Percentiles rank a stretch among this genome's conserved stretches.
Evolutionary conservation across 2,797 vertebrate species (phyloP).

Genomic region (Crocidura indochinensis): DNA sequence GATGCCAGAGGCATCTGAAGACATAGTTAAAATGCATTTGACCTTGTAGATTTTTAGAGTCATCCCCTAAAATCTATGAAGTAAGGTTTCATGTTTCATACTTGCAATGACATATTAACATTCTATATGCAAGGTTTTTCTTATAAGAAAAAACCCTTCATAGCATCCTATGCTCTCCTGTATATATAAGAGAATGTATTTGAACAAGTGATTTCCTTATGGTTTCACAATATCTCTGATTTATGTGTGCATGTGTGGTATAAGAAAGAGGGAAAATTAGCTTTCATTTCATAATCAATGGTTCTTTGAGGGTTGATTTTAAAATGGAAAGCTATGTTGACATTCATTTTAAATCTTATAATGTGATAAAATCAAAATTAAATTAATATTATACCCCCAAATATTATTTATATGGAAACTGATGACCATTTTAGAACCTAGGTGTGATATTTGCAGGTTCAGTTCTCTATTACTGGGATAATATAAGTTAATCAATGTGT

Average conservation of each 20-base stretch:
- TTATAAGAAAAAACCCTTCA: not conserved
- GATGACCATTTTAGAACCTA: not conserved
- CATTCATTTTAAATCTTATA: constrained; percentile 22
- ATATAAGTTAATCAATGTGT: not conserved
- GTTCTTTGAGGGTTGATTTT: not conserved
- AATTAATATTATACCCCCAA: not conserved
- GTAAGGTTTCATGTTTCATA: not conserved
- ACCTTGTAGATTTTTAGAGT: not conserved
- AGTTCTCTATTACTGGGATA: not conserved
- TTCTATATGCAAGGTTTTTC: not conserved
- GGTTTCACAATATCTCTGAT: not conserved
- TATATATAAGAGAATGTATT: not conserved
- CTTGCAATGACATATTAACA: not conserved
- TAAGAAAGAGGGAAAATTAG: not conserved
- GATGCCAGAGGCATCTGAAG: not conserved
- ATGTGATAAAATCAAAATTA: not conserved
- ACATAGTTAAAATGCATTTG: not conserved
- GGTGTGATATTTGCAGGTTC: not conserved
- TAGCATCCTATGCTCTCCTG: not conserved
- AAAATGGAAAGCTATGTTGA: not conserved
- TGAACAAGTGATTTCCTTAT: not conserved
- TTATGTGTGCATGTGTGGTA: not conserved
- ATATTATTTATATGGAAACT: constrained; percentile 4
- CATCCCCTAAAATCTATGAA: constrained; percentile 9
- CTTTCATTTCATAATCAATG: not conserved